phyloP scores from a whole-genome alignment of 2,888 invertebrate species.

The Drosophila pseudotalamancana region DNA sequence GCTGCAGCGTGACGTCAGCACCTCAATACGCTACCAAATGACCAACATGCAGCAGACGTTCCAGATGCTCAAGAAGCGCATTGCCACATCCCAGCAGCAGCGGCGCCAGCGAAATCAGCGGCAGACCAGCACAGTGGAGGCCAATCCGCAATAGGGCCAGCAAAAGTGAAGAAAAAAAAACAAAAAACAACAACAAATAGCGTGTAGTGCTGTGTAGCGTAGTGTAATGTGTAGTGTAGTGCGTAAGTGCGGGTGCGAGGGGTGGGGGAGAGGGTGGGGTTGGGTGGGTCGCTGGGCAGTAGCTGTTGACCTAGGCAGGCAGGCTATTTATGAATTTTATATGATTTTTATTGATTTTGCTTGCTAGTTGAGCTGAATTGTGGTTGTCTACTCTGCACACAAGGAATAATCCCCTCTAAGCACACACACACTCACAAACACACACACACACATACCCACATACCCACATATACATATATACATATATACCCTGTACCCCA shows the following conservation, averaged over 20 bases:
- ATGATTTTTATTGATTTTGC: conserved; percentile 66
- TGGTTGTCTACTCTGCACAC: not conserved
- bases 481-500: conserved; percentile 2
- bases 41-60: conserved; percentile 89
- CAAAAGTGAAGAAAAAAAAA: too few relatives aligned
- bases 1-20: conserved; percentile 90
- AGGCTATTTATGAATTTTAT: conserved; percentile 49
- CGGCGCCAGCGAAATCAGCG: conserved; percentile 33
- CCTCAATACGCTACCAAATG: conserved; percentile 90
- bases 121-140: conserved; percentile 7
- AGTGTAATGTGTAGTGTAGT: not conserved
- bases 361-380: conserved; percentile 13
- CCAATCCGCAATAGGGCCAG: conserved; percentile 27
- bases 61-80: conserved; percentile 89
- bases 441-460: not conserved
- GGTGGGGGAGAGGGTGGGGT: not conserved
- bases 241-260: not conserved
- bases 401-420: not conserved
- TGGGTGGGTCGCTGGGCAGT: not conserved
- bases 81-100: conserved; percentile 84
- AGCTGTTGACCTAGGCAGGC: conserved; percentile 3
- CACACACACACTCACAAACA: not conserved
- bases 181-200: too few relatives aligned
- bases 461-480: not conserved
- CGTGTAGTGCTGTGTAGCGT: not conserved